Base-by-base conservation (phyloP, 2,888 invertebrate genomes). In the Drosophila macrospina region DNA sequence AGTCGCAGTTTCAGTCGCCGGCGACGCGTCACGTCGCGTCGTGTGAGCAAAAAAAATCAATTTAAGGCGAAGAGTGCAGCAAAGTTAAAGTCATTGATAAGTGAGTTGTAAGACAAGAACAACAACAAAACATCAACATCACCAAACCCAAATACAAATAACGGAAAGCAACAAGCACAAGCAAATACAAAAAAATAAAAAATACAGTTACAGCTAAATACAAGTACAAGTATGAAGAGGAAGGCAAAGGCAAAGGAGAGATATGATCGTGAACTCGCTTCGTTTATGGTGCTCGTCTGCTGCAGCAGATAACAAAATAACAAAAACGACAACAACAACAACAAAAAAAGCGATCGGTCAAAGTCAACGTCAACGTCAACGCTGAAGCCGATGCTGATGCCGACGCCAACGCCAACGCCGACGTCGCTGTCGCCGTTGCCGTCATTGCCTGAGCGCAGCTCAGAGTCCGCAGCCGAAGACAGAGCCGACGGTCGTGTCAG, bases 21-120 rank as follows among this genome's bases (percentile, higher is more conserved):
- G 47, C 48, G 52, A 2, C 10, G 34, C 20, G 20, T 20, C 20
- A 15, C 20, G 11, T 37, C 7, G 39, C 13, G 30, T 50, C 20
- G 69, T 45, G 32, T 39, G 61, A 69, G 54, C 69, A 81, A 83
- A 86, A 86, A 80, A 87, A 87, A 84, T 87, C 80, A 87, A 86
- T 86, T 86, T 57, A 75, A 69, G 64, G 34, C 42, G 56, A 56
- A 50, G 66, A 73, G 55, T 64, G 67, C 65, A 68, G 44, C 59
- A 56, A 69, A 74, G 78, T 70, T 67, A 59, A 79, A 68, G 72
- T 71, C 75, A 78, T 72, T 81, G 83, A 83, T 81, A 84, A 81
- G 79, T 74, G 65, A 61, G 57, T 48, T 24, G 34, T 34, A 5
- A 36, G 64, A 55, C 50, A 56, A 48, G 26, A 56, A 37, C 51